Conservation (phyloP, 2,888 invertebrate genomes). For the Polylopha cassiicola region DNA sequence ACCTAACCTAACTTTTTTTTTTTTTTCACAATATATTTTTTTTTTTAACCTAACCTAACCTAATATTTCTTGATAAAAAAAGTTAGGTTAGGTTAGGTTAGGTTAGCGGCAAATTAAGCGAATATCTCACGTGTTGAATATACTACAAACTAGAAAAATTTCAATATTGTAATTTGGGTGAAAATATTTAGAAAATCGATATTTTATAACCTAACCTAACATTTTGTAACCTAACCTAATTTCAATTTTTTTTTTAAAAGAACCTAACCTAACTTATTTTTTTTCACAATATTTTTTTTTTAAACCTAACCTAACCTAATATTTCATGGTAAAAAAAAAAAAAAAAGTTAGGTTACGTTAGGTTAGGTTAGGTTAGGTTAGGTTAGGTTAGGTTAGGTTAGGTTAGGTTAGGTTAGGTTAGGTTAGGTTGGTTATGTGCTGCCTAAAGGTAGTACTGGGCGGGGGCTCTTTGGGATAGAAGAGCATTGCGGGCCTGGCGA, state of each 20-base stretch:
- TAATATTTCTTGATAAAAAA: background rate
- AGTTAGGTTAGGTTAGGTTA: slow-evolving; percentile 2
- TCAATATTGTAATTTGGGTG: slow-evolving; percentile 4
- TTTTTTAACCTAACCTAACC: background rate
- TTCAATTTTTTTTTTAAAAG: slow-evolving; percentile 10
- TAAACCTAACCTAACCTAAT: slow-evolving; percentile 2
- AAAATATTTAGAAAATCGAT: slow-evolving; percentile 6
- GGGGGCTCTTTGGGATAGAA: too few relatives aligned
- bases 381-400: slow-evolving; percentile 15
- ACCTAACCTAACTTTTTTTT: too few relatives aligned
- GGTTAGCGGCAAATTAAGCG: slow-evolving; percentile 1
- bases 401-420: slow-evolving; percentile 10
- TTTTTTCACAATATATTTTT: background rate
- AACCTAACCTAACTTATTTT: slow-evolving; percentile 14
- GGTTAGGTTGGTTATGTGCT: slow-evolving; percentile 10
- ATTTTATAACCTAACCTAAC: too few relatives aligned
- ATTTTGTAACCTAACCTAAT: too few relatives aligned
- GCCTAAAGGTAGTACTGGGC: slow-evolving; percentile 2
- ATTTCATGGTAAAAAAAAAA: slow-evolving; percentile 1
- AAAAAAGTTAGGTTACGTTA: slow-evolving; percentile 16
- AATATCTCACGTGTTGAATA: background rate
- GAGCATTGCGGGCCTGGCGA: too few relatives aligned
- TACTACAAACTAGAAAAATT: slow-evolving; percentile 2
- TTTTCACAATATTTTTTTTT: slow-evolving; percentile 12
- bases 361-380: slow-evolving; percentile 21